Conservation (phyloP, 1,140 invertebrate genomes). For the Micrasema minimum region DNA sequence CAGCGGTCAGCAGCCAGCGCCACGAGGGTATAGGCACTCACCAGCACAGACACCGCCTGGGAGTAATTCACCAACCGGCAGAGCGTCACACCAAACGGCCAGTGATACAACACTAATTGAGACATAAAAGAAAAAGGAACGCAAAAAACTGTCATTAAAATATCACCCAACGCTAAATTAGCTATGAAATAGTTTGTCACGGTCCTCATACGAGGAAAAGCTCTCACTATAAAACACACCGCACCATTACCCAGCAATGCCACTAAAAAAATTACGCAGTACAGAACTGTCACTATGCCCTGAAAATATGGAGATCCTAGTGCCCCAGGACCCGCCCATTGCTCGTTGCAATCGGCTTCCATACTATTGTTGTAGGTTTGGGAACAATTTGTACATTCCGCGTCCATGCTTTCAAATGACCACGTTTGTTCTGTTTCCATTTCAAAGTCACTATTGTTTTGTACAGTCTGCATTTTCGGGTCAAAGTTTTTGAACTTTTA, state of each 20-base stretch:
- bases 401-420: too few species aligned
- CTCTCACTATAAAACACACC: slow-evolving; percentile 84
- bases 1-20: slow-evolving; percentile 89
- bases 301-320: slow-evolving; percentile 67
- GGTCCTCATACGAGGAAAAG: slow-evolving; percentile 83
- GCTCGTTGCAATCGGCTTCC: slow-evolving; percentile 40
- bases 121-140: slow-evolving; percentile 88
- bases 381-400: too few species aligned
- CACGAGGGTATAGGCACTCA: slow-evolving; percentile 86
- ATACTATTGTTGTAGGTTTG: too few species aligned
- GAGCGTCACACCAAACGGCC: slow-evolving; percentile 83
- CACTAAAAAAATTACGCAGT: slow-evolving; percentile 78
- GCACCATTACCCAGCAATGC: slow-evolving; percentile 82
- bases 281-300: slow-evolving; percentile 76
- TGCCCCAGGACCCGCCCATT: slow-evolving; percentile 34
- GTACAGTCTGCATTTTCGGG: too few species aligned
- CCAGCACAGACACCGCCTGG: slow-evolving; percentile 83
- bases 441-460: too few species aligned
- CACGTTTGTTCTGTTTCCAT: too few species aligned
- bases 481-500: too few species aligned
- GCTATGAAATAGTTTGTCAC: slow-evolving; percentile 90
- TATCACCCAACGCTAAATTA: slow-evolving; percentile 86
- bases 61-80: slow-evolving; percentile 83
- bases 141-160: slow-evolving; percentile 86
- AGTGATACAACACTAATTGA: slow-evolving; percentile 77